These are phyloP conservation scores for Epizoanthus illoricatus DNA, from an alignment of 92 coral and sea anemone genomes.

Conservation along the genomic window DNA sequence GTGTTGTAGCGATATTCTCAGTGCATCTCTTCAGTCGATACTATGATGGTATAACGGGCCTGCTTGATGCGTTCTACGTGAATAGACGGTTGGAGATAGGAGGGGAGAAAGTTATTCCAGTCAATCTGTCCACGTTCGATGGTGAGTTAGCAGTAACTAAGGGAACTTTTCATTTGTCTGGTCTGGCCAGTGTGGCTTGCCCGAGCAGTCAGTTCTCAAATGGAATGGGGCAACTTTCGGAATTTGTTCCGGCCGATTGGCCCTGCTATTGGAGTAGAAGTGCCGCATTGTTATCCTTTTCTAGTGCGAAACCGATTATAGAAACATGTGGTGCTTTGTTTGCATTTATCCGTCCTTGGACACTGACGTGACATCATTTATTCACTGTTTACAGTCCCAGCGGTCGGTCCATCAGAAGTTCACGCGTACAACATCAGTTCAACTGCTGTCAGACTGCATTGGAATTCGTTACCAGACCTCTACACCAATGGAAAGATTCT, in stretches of 20 bases:
- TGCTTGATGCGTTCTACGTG: conserved; percentile 74
- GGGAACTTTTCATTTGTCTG: too few species aligned
- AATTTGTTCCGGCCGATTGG: too few species aligned
- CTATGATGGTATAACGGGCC: conserved; percentile 69
- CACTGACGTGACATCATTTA: not conserved
- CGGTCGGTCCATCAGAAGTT: conserved; percentile 52
- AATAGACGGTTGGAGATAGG: conserved; percentile 50
- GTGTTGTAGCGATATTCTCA: conserved; percentile 73
- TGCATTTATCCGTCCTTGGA: too few species aligned
- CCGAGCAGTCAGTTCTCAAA: too few species aligned
- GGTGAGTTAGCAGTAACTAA: conserved; percentile 43
- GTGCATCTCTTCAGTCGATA: conserved; percentile 52
- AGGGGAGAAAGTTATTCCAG: conserved; percentile 38
- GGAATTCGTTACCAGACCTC: conserved; percentile 58
- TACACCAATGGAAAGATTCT: conserved; percentile 69
- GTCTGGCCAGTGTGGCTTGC: too few species aligned
- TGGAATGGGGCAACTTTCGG: too few species aligned
- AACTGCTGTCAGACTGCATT: conserved; percentile 58
- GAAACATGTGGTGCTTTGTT: too few species aligned
- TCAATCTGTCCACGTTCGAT: conserved; percentile 67
- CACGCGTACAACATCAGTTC: conserved; percentile 73
- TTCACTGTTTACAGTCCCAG: conserved; percentile 64
- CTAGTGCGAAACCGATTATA: too few species aligned
- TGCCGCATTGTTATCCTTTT: too few species aligned
- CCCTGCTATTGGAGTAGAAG: too few species aligned